These are phyloP conservation scores for Halocynthia aurantium DNA, from an alignment of 23 tunicate species.

Conservation along the genomic window DNA sequence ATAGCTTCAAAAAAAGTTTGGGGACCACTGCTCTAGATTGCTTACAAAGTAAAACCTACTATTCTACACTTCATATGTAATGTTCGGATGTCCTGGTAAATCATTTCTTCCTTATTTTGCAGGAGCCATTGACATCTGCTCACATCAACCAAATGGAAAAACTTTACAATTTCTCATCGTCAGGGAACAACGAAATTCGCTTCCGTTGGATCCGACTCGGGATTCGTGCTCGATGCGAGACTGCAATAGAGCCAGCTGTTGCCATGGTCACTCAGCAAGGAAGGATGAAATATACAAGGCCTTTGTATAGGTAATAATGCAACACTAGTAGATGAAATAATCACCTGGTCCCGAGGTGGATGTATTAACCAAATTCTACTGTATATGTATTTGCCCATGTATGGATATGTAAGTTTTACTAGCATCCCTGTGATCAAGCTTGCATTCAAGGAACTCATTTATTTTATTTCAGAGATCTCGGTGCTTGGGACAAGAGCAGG, in stretches of 20 bases:
- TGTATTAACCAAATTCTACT: background rate
- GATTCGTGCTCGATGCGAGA: constrained; percentile 45
- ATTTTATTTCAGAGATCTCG: constrained; percentile 44
- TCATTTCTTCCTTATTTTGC: background rate
- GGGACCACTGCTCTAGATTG: too few species aligned
- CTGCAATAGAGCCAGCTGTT: constrained; percentile 64
- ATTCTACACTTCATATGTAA: too few species aligned
- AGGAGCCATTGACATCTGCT: constrained; percentile 63
- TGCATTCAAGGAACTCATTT: constrained; percentile 49
- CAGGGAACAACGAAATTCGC: constrained; percentile 69
- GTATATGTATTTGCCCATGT: constrained; percentile 30
- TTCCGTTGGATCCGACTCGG: constrained; percentile 91
- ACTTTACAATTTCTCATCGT: constrained; percentile 46
- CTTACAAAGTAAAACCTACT: too few species aligned
- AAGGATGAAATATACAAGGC: constrained; percentile 93
- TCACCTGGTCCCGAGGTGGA: background rate
- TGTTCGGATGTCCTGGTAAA: too few species aligned
- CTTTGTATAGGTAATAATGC: constrained; percentile 66
- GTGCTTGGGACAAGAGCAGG: constrained; percentile 80
- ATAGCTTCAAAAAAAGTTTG: too few species aligned
- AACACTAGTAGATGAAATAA: background rate
- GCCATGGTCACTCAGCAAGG: constrained; percentile 95
- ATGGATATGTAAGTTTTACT: constrained; percentile 48
- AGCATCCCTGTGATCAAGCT: constrained; percentile 57
- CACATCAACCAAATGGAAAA: constrained; percentile 53